Percentiles rank a stretch among this genome's conserved stretches.
Conservation (phyloP, 2,888 invertebrate genomes). For the Cancer borealis region DNA sequence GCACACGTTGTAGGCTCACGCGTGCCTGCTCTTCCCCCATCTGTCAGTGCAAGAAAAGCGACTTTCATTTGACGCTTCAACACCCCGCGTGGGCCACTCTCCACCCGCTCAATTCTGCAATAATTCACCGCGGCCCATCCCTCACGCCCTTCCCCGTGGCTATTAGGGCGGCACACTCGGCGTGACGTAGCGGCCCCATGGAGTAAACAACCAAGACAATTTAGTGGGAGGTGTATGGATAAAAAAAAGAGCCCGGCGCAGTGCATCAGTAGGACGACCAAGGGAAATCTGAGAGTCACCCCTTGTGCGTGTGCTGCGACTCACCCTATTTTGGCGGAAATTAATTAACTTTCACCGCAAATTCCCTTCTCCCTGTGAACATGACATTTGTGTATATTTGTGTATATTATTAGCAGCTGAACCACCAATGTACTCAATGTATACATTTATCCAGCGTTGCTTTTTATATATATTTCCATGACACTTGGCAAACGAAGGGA, state of each 20-base stretch:
- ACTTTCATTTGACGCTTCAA: constrained; percentile 27
- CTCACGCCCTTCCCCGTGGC: constrained; percentile 33
- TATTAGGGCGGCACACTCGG: background rate
- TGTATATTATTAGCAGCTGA: background rate
- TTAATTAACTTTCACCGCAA: background rate
- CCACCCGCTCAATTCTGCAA: background rate
- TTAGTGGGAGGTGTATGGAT: background rate
- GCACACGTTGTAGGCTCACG: background rate
- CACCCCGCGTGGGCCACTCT: constrained; percentile 31
- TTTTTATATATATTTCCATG: background rate
- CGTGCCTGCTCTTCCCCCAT: background rate
- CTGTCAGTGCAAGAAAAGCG: constrained; percentile 6
- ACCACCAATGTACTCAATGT: background rate
- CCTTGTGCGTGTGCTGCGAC: background rate
- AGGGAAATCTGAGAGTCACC: background rate
- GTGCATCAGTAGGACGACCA: background rate
- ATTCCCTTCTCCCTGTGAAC: background rate
- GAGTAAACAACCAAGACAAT: background rate
- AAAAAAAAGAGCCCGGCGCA: background rate
- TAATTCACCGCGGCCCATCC: constrained; percentile 16
- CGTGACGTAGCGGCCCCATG: background rate
- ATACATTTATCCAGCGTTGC: background rate
- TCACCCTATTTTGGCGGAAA: background rate
- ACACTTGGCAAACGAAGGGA: too few species aligned
- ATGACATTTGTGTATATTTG: background rate